A percentile compares a stretch with the other conserved stretches of the same genome.
phyloP scores from a whole-genome alignment of 2,113 vertebrate genomes.

The Meleagris gallopavo region DNA sequence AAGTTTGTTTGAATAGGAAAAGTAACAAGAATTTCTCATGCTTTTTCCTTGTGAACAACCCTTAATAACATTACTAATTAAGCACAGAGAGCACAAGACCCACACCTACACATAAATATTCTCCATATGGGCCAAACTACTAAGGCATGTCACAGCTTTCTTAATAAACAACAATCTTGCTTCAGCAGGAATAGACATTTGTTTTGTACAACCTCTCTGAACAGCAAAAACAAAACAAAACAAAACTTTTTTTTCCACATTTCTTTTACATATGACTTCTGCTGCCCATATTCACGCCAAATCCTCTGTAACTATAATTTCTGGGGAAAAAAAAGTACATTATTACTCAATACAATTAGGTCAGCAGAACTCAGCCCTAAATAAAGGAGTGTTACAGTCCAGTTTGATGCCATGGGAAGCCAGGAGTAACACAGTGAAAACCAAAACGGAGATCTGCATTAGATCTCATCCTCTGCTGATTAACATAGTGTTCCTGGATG shows the following conservation, averaged over 20 bases:
- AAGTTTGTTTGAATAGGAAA: background rate
- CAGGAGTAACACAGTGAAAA: background rate
- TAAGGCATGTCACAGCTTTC: fast-evolving
- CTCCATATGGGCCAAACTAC: background rate
- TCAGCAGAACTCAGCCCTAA: conserved; percentile 40
- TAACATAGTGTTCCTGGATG: background rate
- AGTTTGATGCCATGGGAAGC: background rate
- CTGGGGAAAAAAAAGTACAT: background rate
- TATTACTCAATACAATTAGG: conserved; percentile 29
- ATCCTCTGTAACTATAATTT: conserved; percentile 24
- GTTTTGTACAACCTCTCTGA: background rate
- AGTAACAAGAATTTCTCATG: background rate
- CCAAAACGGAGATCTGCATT: background rate
- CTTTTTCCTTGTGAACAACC: background rate
- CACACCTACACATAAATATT: background rate
- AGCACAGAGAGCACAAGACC: background rate
- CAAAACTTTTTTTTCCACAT: background rate
- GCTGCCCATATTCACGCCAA: conserved; percentile 5
- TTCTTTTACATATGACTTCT: background rate
- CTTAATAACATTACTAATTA: background rate
- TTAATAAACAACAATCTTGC: background rate
- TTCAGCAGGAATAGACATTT: background rate
- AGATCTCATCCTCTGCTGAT: background rate
- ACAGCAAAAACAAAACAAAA: background rate
- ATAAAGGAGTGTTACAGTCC: background rate